Evolutionary conservation across 2,888 invertebrate genomes (phyloP).

Genomic region (Odontomyia ornata): DNA sequence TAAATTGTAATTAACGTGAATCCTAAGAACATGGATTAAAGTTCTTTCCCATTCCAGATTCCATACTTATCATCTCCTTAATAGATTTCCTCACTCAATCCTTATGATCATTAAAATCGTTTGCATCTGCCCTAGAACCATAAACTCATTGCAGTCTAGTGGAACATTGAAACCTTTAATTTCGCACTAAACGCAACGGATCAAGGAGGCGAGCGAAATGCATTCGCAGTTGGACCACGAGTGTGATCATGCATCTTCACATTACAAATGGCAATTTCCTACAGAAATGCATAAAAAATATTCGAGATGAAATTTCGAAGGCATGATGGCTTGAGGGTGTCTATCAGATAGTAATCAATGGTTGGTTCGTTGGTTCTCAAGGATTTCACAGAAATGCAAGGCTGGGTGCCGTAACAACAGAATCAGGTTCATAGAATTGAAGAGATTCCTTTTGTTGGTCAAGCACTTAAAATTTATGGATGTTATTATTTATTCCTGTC

Average conservation of each 20-base stretch:
- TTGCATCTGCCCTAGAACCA: conserved; percentile 15
- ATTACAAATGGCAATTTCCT: conserved; percentile 4
- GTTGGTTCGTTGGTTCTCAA: conserved; percentile 14
- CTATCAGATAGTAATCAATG: conserved; percentile 31
- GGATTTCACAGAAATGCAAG: conserved; percentile 9
- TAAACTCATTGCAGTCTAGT: neutral
- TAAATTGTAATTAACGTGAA: neutral
- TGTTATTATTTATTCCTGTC: neutral
- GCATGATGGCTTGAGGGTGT: conserved; percentile 41
- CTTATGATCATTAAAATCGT: neutral
- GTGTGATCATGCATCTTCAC: neutral
- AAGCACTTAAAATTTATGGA: neutral
- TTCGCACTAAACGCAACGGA: neutral
- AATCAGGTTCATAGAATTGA: neutral
- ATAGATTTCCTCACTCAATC: neutral
- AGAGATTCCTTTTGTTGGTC: neutral
- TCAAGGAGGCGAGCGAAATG: neutral
- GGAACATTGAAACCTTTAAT: conserved; percentile 7
- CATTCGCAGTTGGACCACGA: neutral
- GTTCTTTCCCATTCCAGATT: neutral
- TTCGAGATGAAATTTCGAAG: neutral
- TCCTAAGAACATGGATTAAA: too few species aligned
- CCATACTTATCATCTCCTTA: neutral
- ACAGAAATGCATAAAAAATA: neutral
- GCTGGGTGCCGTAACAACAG: neutral